A percentile compares a stretch with the other conserved stretches of the same genome.
Evolutionary conservation across 2,113 vertebrate genomes (phyloP).

Genomic region (Centropristis striata): DNA sequence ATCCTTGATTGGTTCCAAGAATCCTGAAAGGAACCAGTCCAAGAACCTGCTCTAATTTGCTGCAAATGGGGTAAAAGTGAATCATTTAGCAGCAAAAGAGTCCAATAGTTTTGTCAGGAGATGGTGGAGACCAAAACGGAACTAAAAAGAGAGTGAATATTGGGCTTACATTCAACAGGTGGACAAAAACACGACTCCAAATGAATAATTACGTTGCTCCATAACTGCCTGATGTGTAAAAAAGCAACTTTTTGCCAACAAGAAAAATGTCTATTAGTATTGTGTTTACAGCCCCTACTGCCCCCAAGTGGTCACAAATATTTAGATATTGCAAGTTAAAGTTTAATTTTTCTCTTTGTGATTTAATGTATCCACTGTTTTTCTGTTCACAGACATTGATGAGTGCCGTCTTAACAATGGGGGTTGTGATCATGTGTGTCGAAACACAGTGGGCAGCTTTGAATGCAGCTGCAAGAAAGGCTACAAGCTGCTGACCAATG

Average conservation of each 20-base stretch:
- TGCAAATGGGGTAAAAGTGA: too few species aligned
- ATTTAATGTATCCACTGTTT: slow-evolving; percentile 21
- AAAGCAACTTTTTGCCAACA: slow-evolving; percentile 1
- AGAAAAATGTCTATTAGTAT: background rate
- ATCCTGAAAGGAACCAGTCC: too few species aligned
- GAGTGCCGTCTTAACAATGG: slow-evolving; percentile 97
- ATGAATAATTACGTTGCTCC: background rate
- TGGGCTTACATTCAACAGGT: too few species aligned
- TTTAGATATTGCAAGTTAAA: background rate
- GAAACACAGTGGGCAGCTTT: slow-evolving; percentile 97
- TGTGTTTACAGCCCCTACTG: background rate
- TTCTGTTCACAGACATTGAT: slow-evolving; percentile 90
- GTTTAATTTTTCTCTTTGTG: slow-evolving; percentile 2
- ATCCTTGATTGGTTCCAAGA: too few species aligned
- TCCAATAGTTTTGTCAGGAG: background rate
- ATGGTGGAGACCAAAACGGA: background rate
- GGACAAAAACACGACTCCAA: background rate
- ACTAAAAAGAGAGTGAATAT: background rate
- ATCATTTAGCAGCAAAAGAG: background rate
- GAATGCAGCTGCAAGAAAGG: slow-evolving; percentile 99
- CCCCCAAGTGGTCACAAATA: background rate
- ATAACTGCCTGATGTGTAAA: background rate
- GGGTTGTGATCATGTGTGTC: slow-evolving; percentile 97
- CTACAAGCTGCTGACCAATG: slow-evolving; percentile 97
- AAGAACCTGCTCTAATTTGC: too few species aligned